phyloP scores from a whole-genome alignment of 2,888 invertebrate species.

The Cephus spinipes region DNA sequence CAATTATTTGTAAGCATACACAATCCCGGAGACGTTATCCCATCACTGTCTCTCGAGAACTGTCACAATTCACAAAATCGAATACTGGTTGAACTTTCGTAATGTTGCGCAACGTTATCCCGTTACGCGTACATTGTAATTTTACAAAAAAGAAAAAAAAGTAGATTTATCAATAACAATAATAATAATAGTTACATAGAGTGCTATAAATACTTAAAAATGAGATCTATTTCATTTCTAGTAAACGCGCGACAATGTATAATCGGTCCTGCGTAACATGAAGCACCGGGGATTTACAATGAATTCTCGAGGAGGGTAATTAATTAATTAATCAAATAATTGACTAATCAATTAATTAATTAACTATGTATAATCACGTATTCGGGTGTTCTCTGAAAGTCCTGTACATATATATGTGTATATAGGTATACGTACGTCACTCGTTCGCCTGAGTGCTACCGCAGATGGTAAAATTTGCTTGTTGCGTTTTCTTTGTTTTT shows the following conservation, averaged over 20 bases:
- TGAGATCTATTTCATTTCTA: slow-evolving; percentile 47
- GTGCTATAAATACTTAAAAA: slow-evolving; percentile 50
- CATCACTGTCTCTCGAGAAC: background rate
- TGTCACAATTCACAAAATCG: background rate
- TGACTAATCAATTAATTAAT: background rate
- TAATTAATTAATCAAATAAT: background rate
- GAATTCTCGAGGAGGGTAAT: background rate
- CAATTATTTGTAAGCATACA: slow-evolving; percentile 29
- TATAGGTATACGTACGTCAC: no score
- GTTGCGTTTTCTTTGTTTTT: no score
- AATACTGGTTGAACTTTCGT: slow-evolving; percentile 1
- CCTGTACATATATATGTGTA: no score
- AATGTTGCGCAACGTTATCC: slow-evolving; percentile 28
- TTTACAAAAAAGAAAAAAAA: slow-evolving; percentile 45
- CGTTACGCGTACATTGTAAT: slow-evolving; percentile 28
- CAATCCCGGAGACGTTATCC: background rate
- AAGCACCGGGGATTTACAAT: background rate
- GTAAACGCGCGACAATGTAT: slow-evolving; percentile 38
- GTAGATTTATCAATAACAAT: slow-evolving; percentile 41
- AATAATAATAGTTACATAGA: slow-evolving; percentile 41
- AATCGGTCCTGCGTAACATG: slow-evolving; percentile 7
- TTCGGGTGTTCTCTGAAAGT: no score
- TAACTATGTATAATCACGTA: no score
- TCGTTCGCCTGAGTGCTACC: no score
- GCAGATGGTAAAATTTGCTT: no score